Evolutionary conservation across 2,888 invertebrate genomes (phyloP), one percentile per base, ranked within the genome.

Genomic region (Crocallis elinguaria): DNA sequence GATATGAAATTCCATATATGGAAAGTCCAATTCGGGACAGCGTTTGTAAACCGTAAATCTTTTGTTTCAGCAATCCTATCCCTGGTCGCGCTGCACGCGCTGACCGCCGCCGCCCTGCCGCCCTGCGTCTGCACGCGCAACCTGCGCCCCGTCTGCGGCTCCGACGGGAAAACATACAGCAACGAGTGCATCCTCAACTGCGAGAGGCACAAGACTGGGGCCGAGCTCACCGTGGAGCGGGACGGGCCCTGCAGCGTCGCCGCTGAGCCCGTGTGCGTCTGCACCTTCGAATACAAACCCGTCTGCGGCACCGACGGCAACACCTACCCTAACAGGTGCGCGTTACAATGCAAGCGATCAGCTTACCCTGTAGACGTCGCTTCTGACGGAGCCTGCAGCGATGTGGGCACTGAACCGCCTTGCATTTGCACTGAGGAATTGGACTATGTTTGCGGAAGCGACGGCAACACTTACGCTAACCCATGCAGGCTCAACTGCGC

Each of bases 91-190:
- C 50, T 67, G 2, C 68, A 64, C 60, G 53, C 69, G 23, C 63
- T 69, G 49, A 30, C 48, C 8, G 46, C 64, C 1, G 33, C 71
- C n/a, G 75, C 77, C 0, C 49, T 68, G 2, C 73, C 79, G 0
- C 69, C 78, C 0, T 86, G 86, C 65, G 64, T 65, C 0, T 87
- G 86, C 66, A 67, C 77, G 0, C 55, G 68, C 37, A 64, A 73
- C 60, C 56, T 66, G 43, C 17, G 76, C 0, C 92, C 93, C 4
- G 94, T 96, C 5, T 96, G 96, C 81, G 96, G 95, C 27, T 93
- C 94, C 33, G 94, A 96, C 80, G 95, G 94, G 0, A 84, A 92
- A 44, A 95, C 95, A 0, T 96, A 96, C 84, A 86, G 84, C 67
- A 95, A 94, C 83, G 51, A 65, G 66, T 96, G 96, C 77, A 90